Evolutionary conservation across 1,140 invertebrate genomes (phyloP).

Genomic region (Geopemphigus sp.): DNA sequence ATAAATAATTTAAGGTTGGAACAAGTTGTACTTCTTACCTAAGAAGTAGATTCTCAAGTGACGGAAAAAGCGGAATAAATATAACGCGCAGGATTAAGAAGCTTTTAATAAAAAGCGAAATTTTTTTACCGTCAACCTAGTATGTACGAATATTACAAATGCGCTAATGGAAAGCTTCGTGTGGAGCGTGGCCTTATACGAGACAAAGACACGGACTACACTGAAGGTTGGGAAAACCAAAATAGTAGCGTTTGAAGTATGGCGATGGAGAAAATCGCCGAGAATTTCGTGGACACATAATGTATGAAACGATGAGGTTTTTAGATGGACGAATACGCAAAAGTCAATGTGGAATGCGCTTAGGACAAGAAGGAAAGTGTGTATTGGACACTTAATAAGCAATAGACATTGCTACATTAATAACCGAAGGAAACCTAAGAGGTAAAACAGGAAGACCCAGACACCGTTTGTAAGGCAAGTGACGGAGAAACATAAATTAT

Average conservation of each 20-base stretch:
- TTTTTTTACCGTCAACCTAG: neutral
- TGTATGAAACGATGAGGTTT: constrained; percentile 33
- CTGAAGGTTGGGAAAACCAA: constrained; percentile 37
- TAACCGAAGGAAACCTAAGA: neutral
- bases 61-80: neutral
- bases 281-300: constrained; percentile 40
- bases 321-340: neutral
- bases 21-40: too few relatives aligned
- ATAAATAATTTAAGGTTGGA: too few relatives aligned
- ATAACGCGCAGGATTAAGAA: neutral
- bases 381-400: constrained; percentile 2
- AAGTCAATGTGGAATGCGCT: neutral
- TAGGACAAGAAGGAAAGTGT: neutral
- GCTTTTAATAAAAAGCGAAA: neutral
- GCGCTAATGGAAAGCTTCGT: neutral
- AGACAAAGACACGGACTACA: constrained; percentile 12
- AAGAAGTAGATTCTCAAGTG: neutral
- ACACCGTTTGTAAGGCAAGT: neutral
- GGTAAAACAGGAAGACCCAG: neutral
- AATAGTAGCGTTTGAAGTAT: constrained; percentile 54
- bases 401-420: neutral
- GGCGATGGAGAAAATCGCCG: constrained; percentile 52
- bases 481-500: neutral
- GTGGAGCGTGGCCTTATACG: constrained; percentile 23
- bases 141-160: neutral